A percentile compares a stretch with the other conserved stretches of the same genome.
phyloP scores from a whole-genome alignment of 2,113 vertebrate genomes.

The Toxotes jaculatrix region DNA sequence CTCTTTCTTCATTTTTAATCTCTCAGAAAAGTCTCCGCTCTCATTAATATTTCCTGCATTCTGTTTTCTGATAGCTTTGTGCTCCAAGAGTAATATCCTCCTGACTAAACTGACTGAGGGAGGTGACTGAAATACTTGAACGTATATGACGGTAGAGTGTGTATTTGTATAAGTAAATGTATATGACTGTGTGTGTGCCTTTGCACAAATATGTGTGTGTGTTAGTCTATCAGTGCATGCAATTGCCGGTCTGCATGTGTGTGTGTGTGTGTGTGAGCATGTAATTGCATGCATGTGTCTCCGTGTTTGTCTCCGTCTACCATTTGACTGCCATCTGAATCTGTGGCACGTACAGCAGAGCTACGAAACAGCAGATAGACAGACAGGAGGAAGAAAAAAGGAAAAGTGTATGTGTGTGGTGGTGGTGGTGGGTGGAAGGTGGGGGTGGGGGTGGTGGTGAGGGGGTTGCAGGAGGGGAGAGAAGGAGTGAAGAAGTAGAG shows the following conservation, averaged over 20 bases:
- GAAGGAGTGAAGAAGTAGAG: constrained; percentile 30
- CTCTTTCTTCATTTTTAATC: constrained; percentile 65
- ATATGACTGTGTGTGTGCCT: constrained; percentile 15
- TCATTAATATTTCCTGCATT: constrained; percentile 75
- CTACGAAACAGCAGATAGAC: constrained; percentile 69
- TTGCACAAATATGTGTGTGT: constrained; percentile 16
- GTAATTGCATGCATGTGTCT: constrained; percentile 79
- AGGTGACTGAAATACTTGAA: constrained; percentile 55
- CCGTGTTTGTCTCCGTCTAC: constrained; percentile 70
- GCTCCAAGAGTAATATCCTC: constrained; percentile 51
- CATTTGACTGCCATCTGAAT: constrained; percentile 79
- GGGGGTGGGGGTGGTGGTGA: neutral
- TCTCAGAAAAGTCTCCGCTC: constrained; percentile 58
- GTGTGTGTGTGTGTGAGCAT: constrained; percentile 37
- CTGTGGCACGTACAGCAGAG: constrained; percentile 78
- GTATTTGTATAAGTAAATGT: constrained; percentile 19
- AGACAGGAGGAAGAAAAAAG: constrained; percentile 39
- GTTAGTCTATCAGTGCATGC: constrained; percentile 2
- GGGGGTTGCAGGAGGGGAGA: neutral
- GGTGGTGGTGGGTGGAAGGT: neutral
- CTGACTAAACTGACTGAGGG: constrained; percentile 45
- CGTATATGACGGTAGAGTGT: constrained; percentile 19
- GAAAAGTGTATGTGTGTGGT: constrained; percentile 2
- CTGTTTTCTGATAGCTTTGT: constrained; percentile 66
- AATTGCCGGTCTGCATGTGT: neutral